A percentile compares a stretch with the other conserved stretches of the same genome.
Evolutionary conservation across 2,113 vertebrate species (phyloP).

Genomic region (Pituophis catenifer): DNA sequence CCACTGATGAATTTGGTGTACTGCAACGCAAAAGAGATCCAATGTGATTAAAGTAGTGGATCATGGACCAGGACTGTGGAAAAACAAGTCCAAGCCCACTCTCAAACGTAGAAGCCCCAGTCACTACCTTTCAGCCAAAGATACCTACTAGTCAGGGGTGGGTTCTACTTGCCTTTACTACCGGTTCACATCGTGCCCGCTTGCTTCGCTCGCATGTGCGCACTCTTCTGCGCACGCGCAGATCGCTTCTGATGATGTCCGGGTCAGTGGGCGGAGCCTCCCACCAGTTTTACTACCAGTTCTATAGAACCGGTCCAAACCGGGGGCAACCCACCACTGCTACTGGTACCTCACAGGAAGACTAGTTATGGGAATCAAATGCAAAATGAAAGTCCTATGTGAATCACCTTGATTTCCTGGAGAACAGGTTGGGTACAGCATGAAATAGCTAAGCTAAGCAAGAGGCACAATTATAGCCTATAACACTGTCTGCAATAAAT

Average conservation of each 20-base stretch:
- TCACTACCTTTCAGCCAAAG: neutral
- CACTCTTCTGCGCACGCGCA: too few relatives aligned
- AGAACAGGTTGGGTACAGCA: neutral
- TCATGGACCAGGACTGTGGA: neutral
- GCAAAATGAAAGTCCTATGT: neutral
- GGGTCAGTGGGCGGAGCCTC: too few relatives aligned
- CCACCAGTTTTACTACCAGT: too few relatives aligned
- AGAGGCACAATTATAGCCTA: neutral
- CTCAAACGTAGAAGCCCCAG: neutral
- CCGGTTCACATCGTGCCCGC: too few relatives aligned
- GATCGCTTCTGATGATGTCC: too few relatives aligned
- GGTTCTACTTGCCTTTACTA: too few relatives aligned
- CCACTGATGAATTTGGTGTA: neutral
- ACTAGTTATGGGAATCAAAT: neutral
- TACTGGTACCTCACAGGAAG: neutral
- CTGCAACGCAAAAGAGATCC: neutral
- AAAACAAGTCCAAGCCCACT: neutral
- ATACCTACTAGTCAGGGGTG: too few relatives aligned
- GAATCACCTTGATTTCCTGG: neutral
- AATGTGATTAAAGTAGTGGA: neutral
- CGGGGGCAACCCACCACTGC: too few relatives aligned
- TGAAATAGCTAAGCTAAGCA: neutral
- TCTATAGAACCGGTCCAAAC: too few relatives aligned
- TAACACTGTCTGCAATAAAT: neutral
- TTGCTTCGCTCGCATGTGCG: too few relatives aligned